phyloP scores from a whole-genome alignment of 1,140 invertebrate genomes.

The Octopus bimaculoides region DNA sequence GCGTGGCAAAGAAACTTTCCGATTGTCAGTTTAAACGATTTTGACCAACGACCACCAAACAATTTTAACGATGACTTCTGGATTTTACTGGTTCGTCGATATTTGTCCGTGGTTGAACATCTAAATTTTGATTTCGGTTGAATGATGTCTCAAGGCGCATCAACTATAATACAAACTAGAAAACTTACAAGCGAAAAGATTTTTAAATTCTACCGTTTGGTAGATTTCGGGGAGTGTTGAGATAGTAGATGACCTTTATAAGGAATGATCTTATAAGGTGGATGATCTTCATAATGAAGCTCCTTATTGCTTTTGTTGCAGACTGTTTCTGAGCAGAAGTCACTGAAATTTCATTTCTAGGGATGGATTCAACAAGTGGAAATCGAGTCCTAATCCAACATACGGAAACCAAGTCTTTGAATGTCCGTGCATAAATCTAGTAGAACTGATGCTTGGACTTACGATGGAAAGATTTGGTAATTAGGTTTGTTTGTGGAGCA shows the following conservation, averaged over 20 bases:
- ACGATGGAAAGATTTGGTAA: neutral
- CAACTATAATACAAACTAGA: neutral
- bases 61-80: neutral
- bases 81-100: neutral
- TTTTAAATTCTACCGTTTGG: neutral
- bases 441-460: neutral
- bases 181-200: neutral
- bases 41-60: neutral
- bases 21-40: neutral
- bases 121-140: neutral
- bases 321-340: slow-evolving; percentile 3
- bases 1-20: neutral
- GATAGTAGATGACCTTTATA: neutral
- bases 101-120: neutral
- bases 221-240: neutral
- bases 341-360: neutral
- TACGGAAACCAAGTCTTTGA: neutral
- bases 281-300: neutral
- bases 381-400: too few species aligned
- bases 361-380: neutral
- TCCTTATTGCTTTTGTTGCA: neutral
- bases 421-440: slow-evolving; percentile 1
- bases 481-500: neutral
- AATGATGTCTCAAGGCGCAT: neutral
- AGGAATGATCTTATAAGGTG: too few species aligned